Base-by-base conservation (phyloP, 2,113 vertebrate species). In the Chionis minor region DNA sequence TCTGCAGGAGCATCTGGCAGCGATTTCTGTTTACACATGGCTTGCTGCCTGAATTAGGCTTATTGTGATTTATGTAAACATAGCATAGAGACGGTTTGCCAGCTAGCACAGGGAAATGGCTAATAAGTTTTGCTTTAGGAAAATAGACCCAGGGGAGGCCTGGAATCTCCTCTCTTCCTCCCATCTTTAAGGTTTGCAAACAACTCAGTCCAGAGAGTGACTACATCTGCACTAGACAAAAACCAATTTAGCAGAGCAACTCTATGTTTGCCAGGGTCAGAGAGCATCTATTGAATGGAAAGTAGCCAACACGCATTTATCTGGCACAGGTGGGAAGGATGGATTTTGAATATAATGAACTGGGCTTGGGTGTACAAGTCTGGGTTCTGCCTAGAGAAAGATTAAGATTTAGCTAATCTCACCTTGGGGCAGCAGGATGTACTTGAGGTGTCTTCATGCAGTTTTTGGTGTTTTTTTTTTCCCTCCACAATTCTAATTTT, bases 1-100 rank as follows among this genome's bases (percentile, higher is more conserved):
- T 24, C 86, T 86, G 63, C 82, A 65, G 79, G 79, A 88, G 90
- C 92, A 88, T 51, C 94, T 88, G 96, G 86, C 13, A 1, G 69
- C 40, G 90, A 38, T 88, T 79, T 71, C 88, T 93, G 67, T 59
- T 71, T 23, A 80, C 67, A 28, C 85, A 44, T 63, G 90, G 71
- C 81, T 93, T 38, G 6, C 13, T 86, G 85, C 88, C 88, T 63
- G 72, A 51, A 30, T 16, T 59, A 92, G 74, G 74, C 47, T 96
- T 66, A 95, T 92, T 95, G 85, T 86, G 88, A 96, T 96, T 92
- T 92, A 44, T 79, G 92, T 66, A 81, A 95, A 92, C 82, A 74
- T 82, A 49, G 75, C 21, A 24, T 40, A 38, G 55, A 86, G 67
- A 73, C 1, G 2, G n/a, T 86, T 51, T 83, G 71, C 67, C 87